A percentile compares a stretch with the other conserved stretches of the same genome.
Evolutionary conservation across 2,113 vertebrate genomes (phyloP).

Genomic region (Lipophrys pholis): DNA sequence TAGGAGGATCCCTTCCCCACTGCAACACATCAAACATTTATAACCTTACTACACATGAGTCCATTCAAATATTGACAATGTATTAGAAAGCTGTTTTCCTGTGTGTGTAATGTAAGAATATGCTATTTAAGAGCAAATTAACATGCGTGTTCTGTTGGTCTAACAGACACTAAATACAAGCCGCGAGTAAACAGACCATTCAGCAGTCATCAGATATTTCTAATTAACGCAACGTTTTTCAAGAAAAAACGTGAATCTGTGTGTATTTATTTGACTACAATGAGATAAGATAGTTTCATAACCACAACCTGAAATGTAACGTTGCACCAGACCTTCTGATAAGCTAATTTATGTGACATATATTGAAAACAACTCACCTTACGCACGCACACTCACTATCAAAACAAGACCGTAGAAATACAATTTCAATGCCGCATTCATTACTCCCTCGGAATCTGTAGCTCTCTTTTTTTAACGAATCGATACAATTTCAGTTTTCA

Average conservation of each 20-base stretch:
- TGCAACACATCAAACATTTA: not conserved
- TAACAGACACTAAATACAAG: no score
- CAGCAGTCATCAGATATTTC: not conserved
- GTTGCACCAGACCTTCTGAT: not conserved
- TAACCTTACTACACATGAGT: no score
- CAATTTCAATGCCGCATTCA: conserved; percentile 55
- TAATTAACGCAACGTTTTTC: conserved; percentile 3
- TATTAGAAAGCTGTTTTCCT: not conserved
- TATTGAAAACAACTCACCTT: conserved; percentile 62
- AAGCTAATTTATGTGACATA: not conserved
- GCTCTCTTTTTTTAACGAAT: rapidly evolving
- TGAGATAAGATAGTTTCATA: not conserved
- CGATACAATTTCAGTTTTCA: rapidly evolving
- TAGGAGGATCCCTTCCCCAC: not conserved
- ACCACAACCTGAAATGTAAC: not conserved
- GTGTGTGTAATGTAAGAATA: not conserved
- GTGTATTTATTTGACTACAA: not conserved
- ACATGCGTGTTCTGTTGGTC: not conserved
- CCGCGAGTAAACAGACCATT: not conserved
- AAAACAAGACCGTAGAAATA: conserved; percentile 52
- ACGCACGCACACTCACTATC: conserved; percentile 39
- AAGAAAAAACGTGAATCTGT: not conserved
- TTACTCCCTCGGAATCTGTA: rapidly evolving
- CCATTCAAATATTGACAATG: not conserved
- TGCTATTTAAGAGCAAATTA: not conserved